Evolutionary conservation across 1,140 invertebrate species (phyloP).

Genomic region (Bombyx mandarina): DNA sequence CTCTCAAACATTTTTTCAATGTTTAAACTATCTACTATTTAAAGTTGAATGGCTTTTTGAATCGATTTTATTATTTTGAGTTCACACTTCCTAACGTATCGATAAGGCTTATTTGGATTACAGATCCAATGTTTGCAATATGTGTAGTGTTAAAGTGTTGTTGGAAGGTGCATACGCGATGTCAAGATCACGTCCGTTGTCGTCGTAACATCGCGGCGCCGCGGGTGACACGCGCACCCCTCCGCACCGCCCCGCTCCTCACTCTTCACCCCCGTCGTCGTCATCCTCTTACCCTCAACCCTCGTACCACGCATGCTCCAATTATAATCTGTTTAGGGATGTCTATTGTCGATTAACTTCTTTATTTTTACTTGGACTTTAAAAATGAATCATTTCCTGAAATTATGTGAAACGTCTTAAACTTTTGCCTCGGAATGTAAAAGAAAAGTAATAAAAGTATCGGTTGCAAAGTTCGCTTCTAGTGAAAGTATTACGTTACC

Average conservation of each 20-base stretch:
- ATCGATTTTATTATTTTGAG: too few species aligned
- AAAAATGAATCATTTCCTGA: background rate
- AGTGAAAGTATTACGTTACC: too few species aligned
- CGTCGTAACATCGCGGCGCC: conserved; percentile 38
- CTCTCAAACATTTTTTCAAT: too few species aligned
- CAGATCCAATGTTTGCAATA: conserved; percentile 6
- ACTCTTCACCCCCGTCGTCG: conserved; percentile 9
- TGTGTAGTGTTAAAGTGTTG: conserved; percentile 22
- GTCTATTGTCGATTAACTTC: conserved; percentile 52
- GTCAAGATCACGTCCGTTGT: conserved; percentile 59
- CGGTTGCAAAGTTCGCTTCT: too few species aligned
- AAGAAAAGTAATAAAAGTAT: too few species aligned
- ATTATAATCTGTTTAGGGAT: conserved; percentile 69
- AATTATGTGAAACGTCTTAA: too few species aligned
- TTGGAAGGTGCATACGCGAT: conserved; percentile 50
- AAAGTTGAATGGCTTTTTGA: too few species aligned
- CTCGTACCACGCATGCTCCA: conserved; percentile 67
- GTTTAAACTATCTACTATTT: too few species aligned
- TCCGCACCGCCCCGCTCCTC: conserved; percentile 16
- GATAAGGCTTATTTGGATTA: too few species aligned
- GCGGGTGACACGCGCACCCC: conserved; percentile 48
- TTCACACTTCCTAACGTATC: too few species aligned
- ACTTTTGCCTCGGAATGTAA: too few species aligned
- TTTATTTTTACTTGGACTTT: conserved; percentile 4
- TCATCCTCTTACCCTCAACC: conserved; percentile 38